Evolutionary conservation across 2,797 vertebrate genomes (phyloP).

Genomic region (Yasuhikotakia modesta): DNA sequence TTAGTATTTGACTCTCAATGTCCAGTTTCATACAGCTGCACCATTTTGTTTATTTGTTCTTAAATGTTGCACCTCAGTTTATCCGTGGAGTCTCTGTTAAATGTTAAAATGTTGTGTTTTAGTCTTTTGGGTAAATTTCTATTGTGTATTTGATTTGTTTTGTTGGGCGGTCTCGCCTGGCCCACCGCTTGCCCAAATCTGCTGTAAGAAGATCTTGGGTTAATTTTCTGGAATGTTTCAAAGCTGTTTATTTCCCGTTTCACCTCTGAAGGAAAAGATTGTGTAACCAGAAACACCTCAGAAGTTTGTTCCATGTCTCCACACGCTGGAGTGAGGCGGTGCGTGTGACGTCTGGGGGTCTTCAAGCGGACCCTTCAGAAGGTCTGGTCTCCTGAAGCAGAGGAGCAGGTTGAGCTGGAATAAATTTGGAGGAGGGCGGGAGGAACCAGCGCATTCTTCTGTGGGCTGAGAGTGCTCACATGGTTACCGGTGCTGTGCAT

Average conservation of each 20-base stretch:
- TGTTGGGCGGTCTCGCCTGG: slow-evolving; percentile 68
- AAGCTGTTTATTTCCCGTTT: slow-evolving; percentile 42
- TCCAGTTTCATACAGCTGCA: slow-evolving; percentile 26
- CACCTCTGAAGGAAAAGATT: slow-evolving; percentile 3
- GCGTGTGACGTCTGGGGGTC: slow-evolving; percentile 72
- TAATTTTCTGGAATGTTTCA: slow-evolving; percentile 10
- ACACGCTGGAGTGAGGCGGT: background rate
- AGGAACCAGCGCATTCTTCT: slow-evolving; percentile 98
- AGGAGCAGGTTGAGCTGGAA: slow-evolving; percentile 89
- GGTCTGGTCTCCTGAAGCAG: slow-evolving; percentile 77
- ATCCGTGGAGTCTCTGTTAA: background rate
- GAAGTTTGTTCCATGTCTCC: slow-evolving; percentile 27
- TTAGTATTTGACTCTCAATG: slow-evolving; percentile 58
- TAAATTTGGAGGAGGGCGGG: slow-evolving; percentile 89
- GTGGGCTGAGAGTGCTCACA: slow-evolving; percentile 94
- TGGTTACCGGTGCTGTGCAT: slow-evolving; percentile 93
- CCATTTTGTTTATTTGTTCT: slow-evolving; percentile 1
- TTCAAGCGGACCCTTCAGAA: slow-evolving; percentile 75
- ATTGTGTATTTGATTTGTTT: slow-evolving; percentile 21
- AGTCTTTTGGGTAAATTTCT: background rate
- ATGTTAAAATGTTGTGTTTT: too few relatives aligned
- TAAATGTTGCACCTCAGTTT: background rate
- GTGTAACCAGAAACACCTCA: background rate
- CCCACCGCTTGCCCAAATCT: slow-evolving; percentile 38
- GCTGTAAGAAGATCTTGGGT: slow-evolving; percentile 55